Conservation (phyloP, 2,888 invertebrate genomes). For the Cylloceria caligata region DNA sequence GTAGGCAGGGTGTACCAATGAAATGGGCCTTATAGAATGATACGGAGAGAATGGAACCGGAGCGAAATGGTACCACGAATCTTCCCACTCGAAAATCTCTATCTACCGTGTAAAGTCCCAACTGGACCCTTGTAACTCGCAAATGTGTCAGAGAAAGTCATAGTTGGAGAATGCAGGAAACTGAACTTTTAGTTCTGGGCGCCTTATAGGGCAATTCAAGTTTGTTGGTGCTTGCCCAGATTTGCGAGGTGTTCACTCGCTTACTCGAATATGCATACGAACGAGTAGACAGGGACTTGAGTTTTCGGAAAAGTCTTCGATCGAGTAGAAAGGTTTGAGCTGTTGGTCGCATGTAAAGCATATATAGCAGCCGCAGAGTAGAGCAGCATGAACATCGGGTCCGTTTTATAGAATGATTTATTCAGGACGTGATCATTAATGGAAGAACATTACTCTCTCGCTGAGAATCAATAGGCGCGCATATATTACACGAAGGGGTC, state of each 20-base stretch:
- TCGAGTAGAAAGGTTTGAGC: constrained; percentile 4
- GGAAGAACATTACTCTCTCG: constrained; percentile 82
- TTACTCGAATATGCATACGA: neutral
- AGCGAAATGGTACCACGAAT: constrained; percentile 50
- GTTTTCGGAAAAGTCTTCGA: constrained; percentile 70
- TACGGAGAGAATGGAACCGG: constrained; percentile 34
- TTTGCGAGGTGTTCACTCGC: neutral
- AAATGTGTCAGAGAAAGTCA: neutral
- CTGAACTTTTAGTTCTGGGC: neutral
- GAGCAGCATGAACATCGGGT: constrained; percentile 72
- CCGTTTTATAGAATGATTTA: constrained; percentile 83
- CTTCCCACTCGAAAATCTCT: constrained; percentile 69
- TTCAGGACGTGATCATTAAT: constrained; percentile 83
- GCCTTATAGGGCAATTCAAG: constrained; percentile 65
- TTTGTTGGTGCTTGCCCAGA: constrained; percentile 70
- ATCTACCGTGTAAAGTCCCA: constrained; percentile 20
- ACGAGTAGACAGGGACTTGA: constrained; percentile 48
- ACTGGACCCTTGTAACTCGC: constrained; percentile 1
- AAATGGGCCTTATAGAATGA: constrained; percentile 37
- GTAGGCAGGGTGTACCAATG: constrained; percentile 46
- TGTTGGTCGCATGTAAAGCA: constrained; percentile 36
- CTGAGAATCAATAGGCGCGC: constrained; percentile 81
- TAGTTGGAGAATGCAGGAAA: too few species aligned
- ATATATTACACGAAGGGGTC: constrained; percentile 33
- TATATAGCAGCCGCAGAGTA: neutral